phyloP scores from a whole-genome alignment of 92 coral and sea anemone species.

The Phenganax subtilis region DNA sequence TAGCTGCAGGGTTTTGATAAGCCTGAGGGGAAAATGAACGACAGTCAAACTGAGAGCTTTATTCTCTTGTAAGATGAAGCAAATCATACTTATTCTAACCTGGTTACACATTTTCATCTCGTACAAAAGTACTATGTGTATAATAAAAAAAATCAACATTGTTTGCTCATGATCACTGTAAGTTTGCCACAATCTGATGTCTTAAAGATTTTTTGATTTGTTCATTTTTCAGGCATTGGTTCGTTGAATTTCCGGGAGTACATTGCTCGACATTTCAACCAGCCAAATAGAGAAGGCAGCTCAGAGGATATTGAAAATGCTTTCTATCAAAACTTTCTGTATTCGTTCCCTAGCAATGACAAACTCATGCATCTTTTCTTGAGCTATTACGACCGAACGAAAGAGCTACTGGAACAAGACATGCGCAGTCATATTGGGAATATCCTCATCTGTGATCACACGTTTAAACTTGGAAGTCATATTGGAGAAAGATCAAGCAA shows the following conservation, averaged over 20 bases:
- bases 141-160: no score
- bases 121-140: no score
- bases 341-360: conserved; percentile 68
- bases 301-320: conserved; percentile 37
- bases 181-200: no score
- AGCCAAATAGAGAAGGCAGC: background rate
- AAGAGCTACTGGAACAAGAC: conserved; percentile 50
- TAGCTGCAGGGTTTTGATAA: no score
- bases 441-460: conserved; percentile 66
- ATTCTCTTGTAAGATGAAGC: background rate
- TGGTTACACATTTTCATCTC: background rate
- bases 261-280: conserved; percentile 56
- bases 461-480: conserved; percentile 58
- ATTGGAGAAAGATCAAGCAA: conserved; percentile 48
- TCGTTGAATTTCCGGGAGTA: conserved; percentile 59
- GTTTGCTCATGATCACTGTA: no score
- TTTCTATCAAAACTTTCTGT: conserved; percentile 50
- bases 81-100: no score
- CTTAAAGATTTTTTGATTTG: background rate
- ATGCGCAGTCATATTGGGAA: conserved; percentile 55
- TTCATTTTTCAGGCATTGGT: conserved; percentile 55
- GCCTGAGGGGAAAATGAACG: no score
- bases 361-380: conserved; percentile 65
- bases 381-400: conserved; percentile 51
- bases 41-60: no score